These are phyloP conservation scores for Ariolimax columbianus DNA, from an alignment of 2,888 invertebrate genomes.

Conservation along the genomic window DNA sequence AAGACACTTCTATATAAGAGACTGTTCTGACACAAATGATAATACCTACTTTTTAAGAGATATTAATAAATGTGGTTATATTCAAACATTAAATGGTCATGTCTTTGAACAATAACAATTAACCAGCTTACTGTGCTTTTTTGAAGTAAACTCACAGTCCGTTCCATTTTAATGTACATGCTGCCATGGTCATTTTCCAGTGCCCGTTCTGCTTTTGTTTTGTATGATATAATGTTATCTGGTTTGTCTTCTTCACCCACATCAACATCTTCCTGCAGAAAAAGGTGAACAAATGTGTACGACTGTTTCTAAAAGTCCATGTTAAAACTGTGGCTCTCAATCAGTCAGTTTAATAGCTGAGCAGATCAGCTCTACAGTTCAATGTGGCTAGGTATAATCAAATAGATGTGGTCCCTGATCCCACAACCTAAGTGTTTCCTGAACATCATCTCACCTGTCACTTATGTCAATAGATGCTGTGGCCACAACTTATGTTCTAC, in stretches of 20 bases:
- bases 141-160: background rate
- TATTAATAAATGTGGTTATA: too few species aligned
- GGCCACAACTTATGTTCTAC: too few species aligned
- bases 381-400: background rate
- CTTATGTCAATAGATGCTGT: too few species aligned
- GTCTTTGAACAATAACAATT: too few species aligned
- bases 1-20: too few species aligned
- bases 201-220: constrained; percentile 35
- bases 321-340: background rate
- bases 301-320: background rate
- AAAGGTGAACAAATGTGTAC: background rate
- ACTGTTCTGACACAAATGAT: too few species aligned
- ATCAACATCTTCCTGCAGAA: constrained; percentile 49
- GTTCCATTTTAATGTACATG: constrained; percentile 32
- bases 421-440: too few species aligned
- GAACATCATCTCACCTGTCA: too few species aligned
- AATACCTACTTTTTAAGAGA: too few species aligned
- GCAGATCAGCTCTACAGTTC: background rate
- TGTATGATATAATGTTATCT: constrained; percentile 8
- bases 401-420: too few species aligned
- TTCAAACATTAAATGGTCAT: too few species aligned
- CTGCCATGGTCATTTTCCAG: constrained; percentile 47
- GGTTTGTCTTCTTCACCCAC: constrained; percentile 40
- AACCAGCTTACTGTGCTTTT: background rate
- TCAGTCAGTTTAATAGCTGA: background rate